Base-by-base conservation (phyloP, 2,888 invertebrate genomes). In the Minunthozetes semirufus region DNA sequence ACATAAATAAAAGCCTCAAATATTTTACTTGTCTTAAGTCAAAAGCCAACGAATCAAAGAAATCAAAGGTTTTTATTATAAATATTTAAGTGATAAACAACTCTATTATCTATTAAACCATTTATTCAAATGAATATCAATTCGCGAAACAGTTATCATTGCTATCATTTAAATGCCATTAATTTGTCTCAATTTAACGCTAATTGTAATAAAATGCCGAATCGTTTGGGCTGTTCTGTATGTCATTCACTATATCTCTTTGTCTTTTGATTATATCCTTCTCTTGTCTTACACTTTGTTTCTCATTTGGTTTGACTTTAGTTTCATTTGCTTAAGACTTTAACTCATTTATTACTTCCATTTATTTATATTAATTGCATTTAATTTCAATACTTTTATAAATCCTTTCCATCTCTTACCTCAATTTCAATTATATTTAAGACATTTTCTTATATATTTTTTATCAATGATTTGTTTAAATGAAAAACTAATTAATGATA, bases 11-110 rank as follows among this genome's bases (percentile, higher is more conserved):
- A 33, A 72, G 15, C 13, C 56, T 75, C 71, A 75, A 71, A 75
- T 71, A 27, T 17, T 15, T 75, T 25, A 75, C 75, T 71, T 75
- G 75, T 71, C 75, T 75, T 71, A 42, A 38, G n/a, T 22, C 68
- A 13, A 68, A 68, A 13, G 17, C 22, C n/a, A 68, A 19, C 33
- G 42, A 38, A 42, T 42, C 68, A 42, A 42, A 68, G 11, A 68
- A 68, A 46, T 68, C 68, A 68, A 68, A 68, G 68, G 68, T 68
- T 29, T 63, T 63, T 68, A 46, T 46, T 61, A 27, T 9, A 15
- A 53, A n/a, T 61, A 61, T 33, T 63, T 63, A 22, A 56, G 63
- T 63, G 63, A 63, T n/a, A 38, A 11, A 63, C 33, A 63, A 63
- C 11, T 11, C 9, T 6, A 15, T 63, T 33, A 13, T 27, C 9